These are phyloP conservation scores for Pseudochromis fuscus DNA, from an alignment of 2,797 vertebrate species.

Conservation along the genomic window DNA sequence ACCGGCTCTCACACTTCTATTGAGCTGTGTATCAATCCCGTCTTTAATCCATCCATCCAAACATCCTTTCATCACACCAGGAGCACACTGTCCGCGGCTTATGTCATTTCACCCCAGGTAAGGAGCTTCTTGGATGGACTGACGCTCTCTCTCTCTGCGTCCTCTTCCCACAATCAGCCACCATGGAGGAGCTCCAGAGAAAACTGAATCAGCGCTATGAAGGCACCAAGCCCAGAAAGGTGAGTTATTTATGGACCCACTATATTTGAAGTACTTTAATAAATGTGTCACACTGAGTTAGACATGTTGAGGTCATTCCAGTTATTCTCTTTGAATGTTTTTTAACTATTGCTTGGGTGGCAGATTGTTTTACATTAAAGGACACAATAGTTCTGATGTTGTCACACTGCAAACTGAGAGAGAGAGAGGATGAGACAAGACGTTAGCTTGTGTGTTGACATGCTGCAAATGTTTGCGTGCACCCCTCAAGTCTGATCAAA, in stretches of 20 bases:
- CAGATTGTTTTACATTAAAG: not conserved
- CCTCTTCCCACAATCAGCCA: slow-evolving; percentile 28
- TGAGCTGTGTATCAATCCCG: slow-evolving; percentile 18
- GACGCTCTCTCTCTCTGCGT: slow-evolving; percentile 29
- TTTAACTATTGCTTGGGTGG: not conserved
- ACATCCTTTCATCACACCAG: slow-evolving; percentile 25
- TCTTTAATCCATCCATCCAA: slow-evolving; percentile 30
- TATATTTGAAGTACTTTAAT: slow-evolving; percentile 33
- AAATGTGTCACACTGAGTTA: slow-evolving; percentile 12
- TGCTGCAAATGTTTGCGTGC: slow-evolving; percentile 10
- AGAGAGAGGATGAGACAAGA: not conserved
- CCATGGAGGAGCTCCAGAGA: slow-evolving; percentile 90
- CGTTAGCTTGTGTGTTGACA: slow-evolving; percentile 16
- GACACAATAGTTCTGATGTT: slow-evolving; percentile 7
- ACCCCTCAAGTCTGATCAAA: slow-evolving; percentile 12
- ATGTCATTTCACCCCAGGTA: slow-evolving; percentile 26
- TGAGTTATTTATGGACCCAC: slow-evolving; percentile 51
- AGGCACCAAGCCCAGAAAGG: slow-evolving; percentile 89
- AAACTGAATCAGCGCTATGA: slow-evolving; percentile 84
- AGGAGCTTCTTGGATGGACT: slow-evolving; percentile 53
- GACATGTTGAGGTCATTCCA: slow-evolving; percentile 19
- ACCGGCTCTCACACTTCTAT: slow-evolving; percentile 21
- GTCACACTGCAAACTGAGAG: slow-evolving; percentile 8
- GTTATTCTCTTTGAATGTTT: not conserved
- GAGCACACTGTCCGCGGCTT: slow-evolving; percentile 15